Evolutionary conservation across 2,888 invertebrate genomes (phyloP), one percentile per base, ranked within the genome.

Genomic region (Petrolisthes manimaculis): DNA sequence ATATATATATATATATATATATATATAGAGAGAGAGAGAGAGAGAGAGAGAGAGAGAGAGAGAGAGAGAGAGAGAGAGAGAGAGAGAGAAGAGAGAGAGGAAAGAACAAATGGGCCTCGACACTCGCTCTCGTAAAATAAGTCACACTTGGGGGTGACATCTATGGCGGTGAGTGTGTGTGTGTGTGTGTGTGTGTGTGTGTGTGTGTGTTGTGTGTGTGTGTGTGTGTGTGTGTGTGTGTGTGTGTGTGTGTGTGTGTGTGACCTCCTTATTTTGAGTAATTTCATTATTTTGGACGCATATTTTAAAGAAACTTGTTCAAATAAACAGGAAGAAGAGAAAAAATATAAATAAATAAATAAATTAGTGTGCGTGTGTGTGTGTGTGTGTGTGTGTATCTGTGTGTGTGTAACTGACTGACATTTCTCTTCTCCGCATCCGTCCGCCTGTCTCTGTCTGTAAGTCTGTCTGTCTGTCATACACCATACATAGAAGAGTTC

Each of bases 1-100:
- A 74, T 74, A 74, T 74, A 74, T 74, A 74, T 74, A 74, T 21
- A 74, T 74, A 74, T 74, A 74, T 74, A 21, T 74, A 21, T 74
- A 21, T 74, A 21, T 55, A 79, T n/a, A 54, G 61, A 61, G 61
- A 9, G 61, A 61, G 6, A 12, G 12, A 61, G 61, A 61, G 61
- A 12, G 61, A 9, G 61, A 61, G 61, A 12, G 12, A 61, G 61
- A 61, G 61, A 61, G 61, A 61, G 61, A 12, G 12, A 61, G 61
- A 61, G 55, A 56, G 8, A 56, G 8, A 21, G 24, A 80, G 55
- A 21, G 56, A 74, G 21, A 18, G 55, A 24, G 9, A n/a, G 21
- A 56, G 56, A 24, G 56, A 56, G 24, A 56, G 24, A 9, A 9
- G 9, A 24, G 56, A 80, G 24, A 8, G 9, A 9, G 56, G 55